Percentiles rank a stretch among this genome's conserved stretches.
These are phyloP conservation scores for Dynastes maya DNA, from an alignment of 2,888 invertebrate genomes.

Conservation along the genomic window DNA sequence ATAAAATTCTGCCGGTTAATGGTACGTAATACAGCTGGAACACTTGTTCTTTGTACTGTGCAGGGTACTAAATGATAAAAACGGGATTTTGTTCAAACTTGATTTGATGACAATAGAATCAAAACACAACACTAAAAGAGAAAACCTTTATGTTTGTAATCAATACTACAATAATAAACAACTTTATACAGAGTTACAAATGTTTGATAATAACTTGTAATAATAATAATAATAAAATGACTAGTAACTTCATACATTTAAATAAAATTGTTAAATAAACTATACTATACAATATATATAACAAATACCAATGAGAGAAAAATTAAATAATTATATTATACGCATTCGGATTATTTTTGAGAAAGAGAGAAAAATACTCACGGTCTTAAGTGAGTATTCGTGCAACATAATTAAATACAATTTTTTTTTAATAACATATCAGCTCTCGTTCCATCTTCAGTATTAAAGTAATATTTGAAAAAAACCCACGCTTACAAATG, in stretches of 20 bases:
- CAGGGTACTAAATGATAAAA: too few species aligned
- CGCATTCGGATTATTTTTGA: neutral
- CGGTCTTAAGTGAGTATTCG: neutral
- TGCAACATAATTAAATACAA: constrained; percentile 14
- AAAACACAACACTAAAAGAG: constrained; percentile 47
- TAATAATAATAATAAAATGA: constrained; percentile 66
- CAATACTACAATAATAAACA: constrained; percentile 67
- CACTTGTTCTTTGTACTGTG: too few species aligned
- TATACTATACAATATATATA: constrained; percentile 64
- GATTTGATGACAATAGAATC: neutral
- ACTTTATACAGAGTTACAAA: constrained; percentile 68
- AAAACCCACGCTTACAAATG: neutral
- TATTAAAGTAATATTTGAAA: neutral
- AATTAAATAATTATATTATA: constrained; percentile 31
- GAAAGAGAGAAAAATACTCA: neutral
- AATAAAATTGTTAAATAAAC: constrained; percentile 67
- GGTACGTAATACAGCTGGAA: too few species aligned
- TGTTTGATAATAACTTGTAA: constrained; percentile 60
- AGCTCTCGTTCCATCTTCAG: neutral
- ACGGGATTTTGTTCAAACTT: too few species aligned
- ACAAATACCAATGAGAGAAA: constrained; percentile 48
- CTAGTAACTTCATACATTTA: constrained; percentile 63
- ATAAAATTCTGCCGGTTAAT: too few species aligned
- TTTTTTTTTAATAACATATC: constrained; percentile 5
- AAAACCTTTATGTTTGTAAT: constrained; percentile 61